A percentile compares a stretch with the other conserved stretches of the same genome.
Conservation (phyloP, 2,888 invertebrate genomes). For the Helleia helle region DNA sequence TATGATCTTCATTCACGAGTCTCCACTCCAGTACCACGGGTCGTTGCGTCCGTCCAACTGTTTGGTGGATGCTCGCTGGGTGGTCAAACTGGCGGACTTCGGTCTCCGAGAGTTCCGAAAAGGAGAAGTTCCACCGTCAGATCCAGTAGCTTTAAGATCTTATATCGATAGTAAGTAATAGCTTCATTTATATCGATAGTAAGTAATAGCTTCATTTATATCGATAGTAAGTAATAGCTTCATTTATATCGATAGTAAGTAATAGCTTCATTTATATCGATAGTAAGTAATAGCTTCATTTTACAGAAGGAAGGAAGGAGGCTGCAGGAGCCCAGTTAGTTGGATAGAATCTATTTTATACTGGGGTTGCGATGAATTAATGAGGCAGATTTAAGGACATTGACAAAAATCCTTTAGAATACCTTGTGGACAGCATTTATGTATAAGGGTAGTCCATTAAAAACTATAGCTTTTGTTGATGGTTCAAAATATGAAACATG, state of each 20-base stretch:
- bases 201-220: slow-evolving; percentile 69
- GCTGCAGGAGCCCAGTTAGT: no score
- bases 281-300: slow-evolving; percentile 74
- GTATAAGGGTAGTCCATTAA: no score
- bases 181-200: slow-evolving; percentile 82
- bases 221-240: slow-evolving; percentile 76
- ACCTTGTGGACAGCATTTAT: no score
- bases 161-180: slow-evolving; percentile 79
- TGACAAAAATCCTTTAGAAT: no score
- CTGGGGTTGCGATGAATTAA: no score
- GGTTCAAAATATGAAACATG: no score
- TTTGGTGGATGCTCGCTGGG: slow-evolving; percentile 95
- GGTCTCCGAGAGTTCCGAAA: slow-evolving; percentile 90
- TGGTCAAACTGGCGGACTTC: slow-evolving; percentile 93
- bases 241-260: slow-evolving; percentile 82
- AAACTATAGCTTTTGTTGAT: no score
- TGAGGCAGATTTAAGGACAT: no score
- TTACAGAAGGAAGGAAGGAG: no score
- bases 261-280: slow-evolving; percentile 74
- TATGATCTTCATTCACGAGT: slow-evolving; percentile 92
- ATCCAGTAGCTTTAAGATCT: slow-evolving; percentile 74
- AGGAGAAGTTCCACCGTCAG: slow-evolving; percentile 79
- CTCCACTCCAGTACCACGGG: slow-evolving; percentile 89
- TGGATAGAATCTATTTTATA: no score
- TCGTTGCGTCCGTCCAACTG: slow-evolving; percentile 93